Base-by-base conservation (phyloP, 2,113 vertebrate species). In the Eidolon helvum region DNA sequence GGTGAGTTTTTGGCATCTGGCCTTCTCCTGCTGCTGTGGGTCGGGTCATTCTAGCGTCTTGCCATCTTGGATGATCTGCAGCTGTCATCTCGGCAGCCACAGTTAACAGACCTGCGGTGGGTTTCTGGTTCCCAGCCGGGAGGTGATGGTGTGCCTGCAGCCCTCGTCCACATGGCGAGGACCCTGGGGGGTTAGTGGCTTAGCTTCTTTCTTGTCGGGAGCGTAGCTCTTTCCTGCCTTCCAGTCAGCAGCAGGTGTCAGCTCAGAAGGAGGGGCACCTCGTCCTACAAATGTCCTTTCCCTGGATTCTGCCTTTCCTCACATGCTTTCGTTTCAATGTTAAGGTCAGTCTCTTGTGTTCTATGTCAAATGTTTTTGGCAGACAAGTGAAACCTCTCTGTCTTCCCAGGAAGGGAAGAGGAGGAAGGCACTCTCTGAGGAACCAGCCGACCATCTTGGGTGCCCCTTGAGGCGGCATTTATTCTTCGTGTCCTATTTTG, bases 271-370 rank as follows among this genome's bases (percentile, higher is more conserved):
- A 96, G 92, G 93, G 80, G 93, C 71, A 24, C 38, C 79, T 90
- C 35, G 91, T 94, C 97, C 96, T 97, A 86, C 96, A 97, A 80
- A 97, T 55, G 97, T 96, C 96, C 97, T 97, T 92, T 71, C 35
- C 0, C 19, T 57, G 82, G 84, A 74, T 85, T 48, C 71, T 57
- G 84, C 88, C 61, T 91, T 74, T 90, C 61, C 66, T 95, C 74
- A 30, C 6, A 1, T 57, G 82, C 82, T 96, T 33, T 35, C 4
- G 5, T 94, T 55, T 84, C 63, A 33, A 3, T 3, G 59, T 69
- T 82, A 66, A 92, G 89, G 71, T 93, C 87, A 79, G 90, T 61
- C 72, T 7, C 10, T 28, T 14, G 30, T 90, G 68, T 61, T 72
- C 77, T 57, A 0, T 66, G 69, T 91, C 26, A 38, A 63, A 16